These are phyloP conservation scores for Heterotilapia buettikoferi DNA, from an alignment of 2,113 vertebrate genomes.

Conservation along the genomic window DNA sequence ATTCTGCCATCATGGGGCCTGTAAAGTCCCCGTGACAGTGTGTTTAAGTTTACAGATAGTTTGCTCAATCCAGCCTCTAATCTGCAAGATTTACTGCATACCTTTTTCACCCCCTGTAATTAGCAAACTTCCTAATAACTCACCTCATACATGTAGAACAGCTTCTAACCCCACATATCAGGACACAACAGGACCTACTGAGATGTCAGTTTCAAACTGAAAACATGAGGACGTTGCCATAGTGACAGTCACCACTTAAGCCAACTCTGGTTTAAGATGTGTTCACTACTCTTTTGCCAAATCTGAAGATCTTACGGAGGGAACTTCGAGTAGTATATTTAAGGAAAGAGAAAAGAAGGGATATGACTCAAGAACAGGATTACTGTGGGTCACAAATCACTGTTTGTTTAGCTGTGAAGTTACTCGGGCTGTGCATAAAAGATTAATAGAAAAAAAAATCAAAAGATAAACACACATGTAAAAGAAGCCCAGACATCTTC, in stretches of 20 bases:
- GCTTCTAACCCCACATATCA: conserved; percentile 66
- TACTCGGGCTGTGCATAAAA: conserved; percentile 1
- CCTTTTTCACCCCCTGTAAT: conserved; percentile 61
- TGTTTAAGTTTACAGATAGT: conserved; percentile 59
- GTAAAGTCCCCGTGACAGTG: conserved; percentile 17
- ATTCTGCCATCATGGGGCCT: conserved; percentile 38
- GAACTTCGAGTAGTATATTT: conserved; percentile 43
- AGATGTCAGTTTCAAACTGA: conserved; percentile 54
- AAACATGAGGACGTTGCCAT: conserved; percentile 69
- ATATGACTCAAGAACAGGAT: conserved; percentile 30
- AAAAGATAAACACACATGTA: background rate
- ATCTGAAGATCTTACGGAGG: conserved; percentile 46
- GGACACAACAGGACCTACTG: conserved; percentile 48
- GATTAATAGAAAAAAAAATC: background rate
- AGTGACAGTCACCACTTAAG: conserved; percentile 62
- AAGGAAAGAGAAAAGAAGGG: conserved; percentile 37
- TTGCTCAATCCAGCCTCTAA: conserved; percentile 67
- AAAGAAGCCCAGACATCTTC: background rate
- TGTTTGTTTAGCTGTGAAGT: conserved; percentile 49
- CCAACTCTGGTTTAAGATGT: conserved; percentile 46
- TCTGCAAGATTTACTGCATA: conserved; percentile 65
- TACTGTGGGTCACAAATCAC: conserved; percentile 40
- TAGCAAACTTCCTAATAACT: conserved; percentile 70
- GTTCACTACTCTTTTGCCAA: conserved; percentile 42
- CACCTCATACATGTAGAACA: conserved; percentile 64